Conservation (phyloP, 2,113 vertebrate genomes). For the Columba janthina region DNA sequence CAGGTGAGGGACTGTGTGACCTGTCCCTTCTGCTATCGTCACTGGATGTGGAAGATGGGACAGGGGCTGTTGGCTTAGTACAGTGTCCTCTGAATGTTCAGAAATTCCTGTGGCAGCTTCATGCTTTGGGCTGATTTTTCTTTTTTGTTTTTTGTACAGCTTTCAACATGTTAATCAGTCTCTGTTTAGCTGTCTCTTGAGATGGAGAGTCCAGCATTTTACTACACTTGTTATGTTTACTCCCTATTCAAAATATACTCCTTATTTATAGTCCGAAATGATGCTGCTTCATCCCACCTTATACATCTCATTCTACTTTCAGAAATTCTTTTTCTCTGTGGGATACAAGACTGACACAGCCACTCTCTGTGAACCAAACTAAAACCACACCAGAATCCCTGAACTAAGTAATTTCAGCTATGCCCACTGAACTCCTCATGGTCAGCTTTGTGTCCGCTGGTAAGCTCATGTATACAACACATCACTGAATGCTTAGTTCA, state of each 20-base stretch:
- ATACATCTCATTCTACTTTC: neutral
- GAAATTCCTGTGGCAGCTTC: neutral
- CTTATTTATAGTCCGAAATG: neutral
- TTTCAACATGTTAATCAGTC: neutral
- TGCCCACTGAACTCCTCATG: neutral
- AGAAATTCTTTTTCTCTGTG: neutral
- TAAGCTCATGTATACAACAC: accelerated
- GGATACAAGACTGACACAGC: neutral
- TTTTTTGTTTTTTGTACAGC: neutral
- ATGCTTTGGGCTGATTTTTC: neutral
- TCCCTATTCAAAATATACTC: neutral
- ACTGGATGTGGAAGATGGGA: neutral
- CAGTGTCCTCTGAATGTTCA: neutral
- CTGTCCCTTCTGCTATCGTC: neutral
- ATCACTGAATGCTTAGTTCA: neutral
- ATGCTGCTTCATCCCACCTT: neutral
- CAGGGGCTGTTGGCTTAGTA: neutral
- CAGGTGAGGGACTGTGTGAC: neutral
- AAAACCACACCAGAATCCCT: neutral
- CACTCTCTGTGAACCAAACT: neutral
- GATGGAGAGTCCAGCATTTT: neutral
- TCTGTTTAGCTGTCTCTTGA: neutral
- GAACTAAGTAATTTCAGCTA: neutral
- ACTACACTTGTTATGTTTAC: neutral
- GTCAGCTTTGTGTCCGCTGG: too few relatives aligned